Evolutionary conservation across 2,797 vertebrate species (phyloP).

Genomic region (Macroramphosus scolopax): DNA sequence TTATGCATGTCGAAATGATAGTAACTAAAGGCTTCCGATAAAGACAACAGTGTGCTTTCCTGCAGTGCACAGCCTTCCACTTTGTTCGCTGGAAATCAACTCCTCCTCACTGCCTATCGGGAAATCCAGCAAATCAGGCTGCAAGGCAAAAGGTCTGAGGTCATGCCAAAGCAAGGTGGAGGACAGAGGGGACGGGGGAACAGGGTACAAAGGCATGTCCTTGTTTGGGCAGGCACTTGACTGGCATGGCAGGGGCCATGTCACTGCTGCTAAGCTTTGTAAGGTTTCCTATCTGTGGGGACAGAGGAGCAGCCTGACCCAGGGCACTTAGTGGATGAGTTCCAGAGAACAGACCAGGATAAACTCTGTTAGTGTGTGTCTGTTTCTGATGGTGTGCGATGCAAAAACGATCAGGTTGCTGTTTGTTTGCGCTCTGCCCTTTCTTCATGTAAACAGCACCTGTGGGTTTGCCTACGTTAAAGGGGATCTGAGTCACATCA

Average conservation of each 20-base stretch:
- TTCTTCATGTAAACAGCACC: not conserved
- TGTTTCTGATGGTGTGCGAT: constrained; percentile 15
- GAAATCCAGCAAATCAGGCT: constrained; percentile 40
- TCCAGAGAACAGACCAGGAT: constrained; percentile 63
- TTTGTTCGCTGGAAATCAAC: constrained; percentile 25
- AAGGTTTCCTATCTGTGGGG: constrained; percentile 64
- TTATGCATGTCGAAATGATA: constrained; percentile 28
- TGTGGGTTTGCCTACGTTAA: constrained; percentile 20
- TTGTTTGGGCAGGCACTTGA: constrained; percentile 76
- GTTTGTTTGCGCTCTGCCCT: constrained; percentile 8
- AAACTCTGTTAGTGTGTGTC: constrained; percentile 35
- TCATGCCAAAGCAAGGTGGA: constrained; percentile 43
- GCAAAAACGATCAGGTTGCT: constrained; percentile 8
- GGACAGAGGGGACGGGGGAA: constrained; percentile 50
- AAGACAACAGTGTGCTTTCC: constrained; percentile 16
- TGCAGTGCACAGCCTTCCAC: constrained; percentile 9
- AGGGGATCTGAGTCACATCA: constrained; percentile 41
- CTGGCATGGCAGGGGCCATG: constrained; percentile 65
- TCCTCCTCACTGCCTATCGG: constrained; percentile 27
- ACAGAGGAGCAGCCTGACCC: constrained; percentile 55
- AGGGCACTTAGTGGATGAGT: constrained; percentile 65
- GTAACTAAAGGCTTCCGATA: constrained; percentile 36
- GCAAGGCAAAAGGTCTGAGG: constrained; percentile 42
- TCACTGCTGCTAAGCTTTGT: constrained; percentile 53
- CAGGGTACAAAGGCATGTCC: constrained; percentile 69